A percentile compares a stretch with the other conserved stretches of the same genome.
Conservation (phyloP, 2,888 invertebrate species). For the Synanthedon andrenaeformis region DNA sequence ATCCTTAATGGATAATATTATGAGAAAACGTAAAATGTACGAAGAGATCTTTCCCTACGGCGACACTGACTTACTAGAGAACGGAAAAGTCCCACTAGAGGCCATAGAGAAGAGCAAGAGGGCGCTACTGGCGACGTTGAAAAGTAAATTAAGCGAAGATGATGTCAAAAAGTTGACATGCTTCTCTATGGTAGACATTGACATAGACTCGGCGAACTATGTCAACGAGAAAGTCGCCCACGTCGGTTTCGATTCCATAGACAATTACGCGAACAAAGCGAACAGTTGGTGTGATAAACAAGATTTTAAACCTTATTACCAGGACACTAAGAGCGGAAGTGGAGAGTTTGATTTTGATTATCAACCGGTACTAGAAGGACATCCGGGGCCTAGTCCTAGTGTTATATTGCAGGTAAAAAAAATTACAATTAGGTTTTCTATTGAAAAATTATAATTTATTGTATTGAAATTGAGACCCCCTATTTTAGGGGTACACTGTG, state of each 20-base stretch:
- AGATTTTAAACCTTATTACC: conserved; percentile 38
- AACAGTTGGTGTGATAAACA: conserved; percentile 12
- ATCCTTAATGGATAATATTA: conserved; percentile 1
- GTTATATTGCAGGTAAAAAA: conserved; percentile 81
- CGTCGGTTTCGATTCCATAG: conserved; percentile 45
- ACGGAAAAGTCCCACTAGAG: conserved; percentile 40
- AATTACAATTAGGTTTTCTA: background rate
- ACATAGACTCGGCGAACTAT: conserved; percentile 42
- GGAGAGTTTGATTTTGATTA: conserved; percentile 83
- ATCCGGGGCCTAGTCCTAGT: conserved; percentile 95
- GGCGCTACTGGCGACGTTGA: conserved; percentile 29
- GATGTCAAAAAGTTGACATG: conserved; percentile 43
- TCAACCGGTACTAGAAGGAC: conserved; percentile 82
- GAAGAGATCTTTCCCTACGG: conserved; percentile 43
- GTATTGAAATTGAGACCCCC: background rate
- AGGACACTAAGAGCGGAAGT: conserved; percentile 30
- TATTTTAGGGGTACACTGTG: background rate
- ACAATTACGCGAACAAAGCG: conserved; percentile 34
- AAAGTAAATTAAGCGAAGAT: conserved; percentile 21
- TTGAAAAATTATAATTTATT: background rate
- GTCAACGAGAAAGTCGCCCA: conserved; percentile 45
- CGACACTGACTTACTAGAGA: conserved; percentile 14
- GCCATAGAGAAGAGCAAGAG: conserved; percentile 53
- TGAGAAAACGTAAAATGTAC: conserved; percentile 2
- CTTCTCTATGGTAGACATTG: conserved; percentile 59